Conservation (phyloP, 2,113 vertebrate genomes). For the Cinclus mexicanus region DNA sequence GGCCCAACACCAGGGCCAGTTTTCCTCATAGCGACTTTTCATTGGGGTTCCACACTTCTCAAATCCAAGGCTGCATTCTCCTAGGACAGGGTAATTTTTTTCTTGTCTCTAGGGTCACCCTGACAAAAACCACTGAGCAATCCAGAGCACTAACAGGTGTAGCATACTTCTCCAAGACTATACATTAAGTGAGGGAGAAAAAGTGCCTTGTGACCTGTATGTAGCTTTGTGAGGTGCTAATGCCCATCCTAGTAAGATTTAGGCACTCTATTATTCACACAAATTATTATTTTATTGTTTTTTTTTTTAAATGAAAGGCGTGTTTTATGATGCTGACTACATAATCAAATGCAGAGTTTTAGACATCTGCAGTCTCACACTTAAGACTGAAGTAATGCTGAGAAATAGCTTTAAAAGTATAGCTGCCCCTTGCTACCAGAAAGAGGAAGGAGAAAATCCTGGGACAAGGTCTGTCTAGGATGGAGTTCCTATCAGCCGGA, state of each 20-base stretch:
- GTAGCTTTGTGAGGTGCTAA: not conserved
- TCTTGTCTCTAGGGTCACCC: not conserved
- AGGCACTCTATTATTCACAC: not conserved
- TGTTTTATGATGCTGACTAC: not conserved
- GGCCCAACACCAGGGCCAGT: not conserved
- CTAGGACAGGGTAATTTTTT: not conserved
- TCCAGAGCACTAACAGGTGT: not conserved
- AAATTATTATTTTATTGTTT: not conserved
- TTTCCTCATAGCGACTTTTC: not conserved
- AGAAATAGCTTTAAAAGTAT: not conserved
- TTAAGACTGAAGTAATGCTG: not conserved
- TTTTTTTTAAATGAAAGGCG: not conserved
- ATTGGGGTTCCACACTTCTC: rapidly evolving
- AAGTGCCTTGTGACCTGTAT: not conserved
- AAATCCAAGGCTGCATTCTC: not conserved
- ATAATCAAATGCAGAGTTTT: not conserved
- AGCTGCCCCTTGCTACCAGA: not conserved
- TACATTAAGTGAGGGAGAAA: not conserved
- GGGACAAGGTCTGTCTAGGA: not conserved
- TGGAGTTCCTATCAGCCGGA: not conserved
- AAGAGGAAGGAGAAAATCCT: not conserved
- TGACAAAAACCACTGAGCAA: not conserved
- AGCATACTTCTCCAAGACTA: not conserved
- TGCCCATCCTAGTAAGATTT: not conserved
- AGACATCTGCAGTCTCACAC: not conserved